Evolutionary conservation across 2,113 vertebrate genomes (phyloP).

Genomic region (Antigone vipio): DNA sequence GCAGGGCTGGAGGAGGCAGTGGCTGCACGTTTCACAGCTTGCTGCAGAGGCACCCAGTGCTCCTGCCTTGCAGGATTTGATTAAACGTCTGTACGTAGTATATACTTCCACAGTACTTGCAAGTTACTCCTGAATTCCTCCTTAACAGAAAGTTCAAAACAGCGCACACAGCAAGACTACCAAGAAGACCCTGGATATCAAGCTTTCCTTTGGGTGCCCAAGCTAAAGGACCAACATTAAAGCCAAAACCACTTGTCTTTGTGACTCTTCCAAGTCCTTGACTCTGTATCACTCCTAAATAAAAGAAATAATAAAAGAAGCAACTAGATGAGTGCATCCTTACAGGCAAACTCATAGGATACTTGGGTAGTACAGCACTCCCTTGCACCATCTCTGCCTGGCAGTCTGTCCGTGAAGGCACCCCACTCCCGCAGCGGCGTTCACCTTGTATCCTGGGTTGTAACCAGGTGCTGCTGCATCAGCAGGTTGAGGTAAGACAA

Average conservation of each 20-base stretch:
- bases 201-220: rapidly evolving
- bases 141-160: not conserved
- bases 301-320: not conserved
- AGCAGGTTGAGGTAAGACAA: rapidly evolving
- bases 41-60: rapidly evolving
- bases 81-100: not conserved
- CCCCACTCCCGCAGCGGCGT: rapidly evolving
- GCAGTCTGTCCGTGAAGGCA: not conserved
- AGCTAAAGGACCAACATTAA: not conserved
- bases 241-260: not conserved
- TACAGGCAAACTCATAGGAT: not conserved
- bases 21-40: rapidly evolving
- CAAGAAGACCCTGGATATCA: not conserved
- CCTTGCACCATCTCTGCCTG: rapidly evolving
- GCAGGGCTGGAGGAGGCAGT: not conserved
- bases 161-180: not conserved
- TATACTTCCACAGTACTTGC: not conserved
- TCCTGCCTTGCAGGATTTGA: not conserved
- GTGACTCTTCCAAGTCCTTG: not conserved
- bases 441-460: not conserved
- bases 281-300: not conserved
- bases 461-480: not conserved
- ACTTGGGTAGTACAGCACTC: not conserved
- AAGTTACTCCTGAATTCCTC: not conserved
- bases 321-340: not conserved